These are phyloP conservation scores for Eidolon helvum DNA, from an alignment of 2,113 vertebrate genomes.

Conservation along the genomic window DNA sequence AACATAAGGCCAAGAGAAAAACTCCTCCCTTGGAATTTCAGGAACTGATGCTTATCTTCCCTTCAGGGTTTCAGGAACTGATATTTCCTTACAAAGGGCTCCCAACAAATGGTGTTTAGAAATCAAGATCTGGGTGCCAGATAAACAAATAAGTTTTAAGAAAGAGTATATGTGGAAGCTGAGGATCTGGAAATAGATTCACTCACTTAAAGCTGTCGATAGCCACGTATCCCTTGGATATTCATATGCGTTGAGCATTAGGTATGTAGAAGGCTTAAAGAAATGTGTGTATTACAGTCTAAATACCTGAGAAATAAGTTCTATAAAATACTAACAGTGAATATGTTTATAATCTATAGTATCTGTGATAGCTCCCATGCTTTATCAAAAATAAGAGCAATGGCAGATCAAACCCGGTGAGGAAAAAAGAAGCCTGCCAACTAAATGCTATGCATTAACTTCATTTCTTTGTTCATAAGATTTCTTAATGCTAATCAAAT, in stretches of 20 bases:
- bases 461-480: not conserved
- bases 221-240: not conserved
- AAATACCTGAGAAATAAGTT: not conserved
- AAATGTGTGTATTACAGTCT: not conserved
- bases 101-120: conserved; percentile 19
- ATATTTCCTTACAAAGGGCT: too few relatives aligned
- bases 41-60: too few relatives aligned
- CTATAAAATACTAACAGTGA: not conserved
- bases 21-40: too few relatives aligned
- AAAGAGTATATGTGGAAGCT: not conserved
- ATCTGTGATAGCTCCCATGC: not conserved
- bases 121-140: not conserved
- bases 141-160: conserved; percentile 33
- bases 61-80: too few relatives aligned
- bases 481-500: conserved; percentile 11
- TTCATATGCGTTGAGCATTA: not conserved
- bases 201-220: not conserved
- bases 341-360: not conserved
- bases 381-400: not conserved
- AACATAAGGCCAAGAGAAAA: too few relatives aligned
- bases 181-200: not conserved
- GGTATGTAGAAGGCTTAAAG: not conserved
- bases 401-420: not conserved
- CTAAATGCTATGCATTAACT: not conserved
- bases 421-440: not conserved